Percentiles rank a stretch among this genome's conserved stretches.
Evolutionary conservation across 2,888 invertebrate species (phyloP).

Genomic region (Cantharis lateralis): DNA sequence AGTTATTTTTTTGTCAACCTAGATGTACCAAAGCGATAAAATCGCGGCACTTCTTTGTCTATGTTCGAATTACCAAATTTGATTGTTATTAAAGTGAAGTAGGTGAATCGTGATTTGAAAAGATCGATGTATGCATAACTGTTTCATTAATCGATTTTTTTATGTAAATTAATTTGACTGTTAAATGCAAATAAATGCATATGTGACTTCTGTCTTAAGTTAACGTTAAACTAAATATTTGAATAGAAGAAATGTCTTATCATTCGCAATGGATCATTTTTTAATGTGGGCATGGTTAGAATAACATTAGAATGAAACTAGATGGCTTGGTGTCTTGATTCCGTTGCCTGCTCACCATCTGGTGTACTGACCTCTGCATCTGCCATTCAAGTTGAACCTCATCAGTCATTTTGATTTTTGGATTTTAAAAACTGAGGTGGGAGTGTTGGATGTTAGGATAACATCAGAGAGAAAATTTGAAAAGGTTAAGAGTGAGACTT

Average conservation of each 20-base stretch:
- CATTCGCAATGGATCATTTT: background rate
- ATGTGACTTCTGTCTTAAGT: background rate
- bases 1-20: background rate
- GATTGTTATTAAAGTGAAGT: background rate
- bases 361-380: no score
- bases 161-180: background rate
- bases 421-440: no score
- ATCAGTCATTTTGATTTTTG: no score
- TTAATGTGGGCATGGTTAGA: background rate
- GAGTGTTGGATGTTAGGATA: no score
- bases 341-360: no score
- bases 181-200: background rate
- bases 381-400: no score
- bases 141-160: background rate
- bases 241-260: background rate
- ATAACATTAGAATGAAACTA: background rate
- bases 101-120: conserved; percentile 8
- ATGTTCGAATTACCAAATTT: background rate
- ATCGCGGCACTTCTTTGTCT: conserved; percentile 4
- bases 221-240: background rate
- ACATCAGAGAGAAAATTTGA: no score
- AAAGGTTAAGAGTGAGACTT: no score
- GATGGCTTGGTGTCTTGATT: background rate
- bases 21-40: conserved; percentile 3
- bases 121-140: background rate